Percentiles rank a stretch among this genome's conserved stretches.
Evolutionary conservation across 2,888 invertebrate species (phyloP).

Genomic region (Frankliniella intonsa): DNA sequence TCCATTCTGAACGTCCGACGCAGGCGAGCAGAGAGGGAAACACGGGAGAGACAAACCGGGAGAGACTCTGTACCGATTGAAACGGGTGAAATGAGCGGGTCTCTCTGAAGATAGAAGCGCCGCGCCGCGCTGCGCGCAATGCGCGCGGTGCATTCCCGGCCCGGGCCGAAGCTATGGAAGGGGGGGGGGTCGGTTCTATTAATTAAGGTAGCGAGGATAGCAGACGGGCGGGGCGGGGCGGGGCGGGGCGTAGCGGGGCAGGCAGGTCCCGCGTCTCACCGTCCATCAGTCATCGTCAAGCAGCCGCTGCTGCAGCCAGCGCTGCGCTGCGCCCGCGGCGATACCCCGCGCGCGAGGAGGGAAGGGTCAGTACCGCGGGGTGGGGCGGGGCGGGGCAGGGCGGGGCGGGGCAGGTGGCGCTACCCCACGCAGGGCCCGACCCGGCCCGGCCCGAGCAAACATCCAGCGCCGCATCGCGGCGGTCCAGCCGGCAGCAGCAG

Average conservation of each 20-base stretch:
- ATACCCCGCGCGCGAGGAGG: background rate
- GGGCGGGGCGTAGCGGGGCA: too few relatives aligned
- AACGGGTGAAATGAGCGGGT: too few relatives aligned
- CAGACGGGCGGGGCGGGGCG: too few relatives aligned
- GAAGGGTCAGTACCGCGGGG: background rate
- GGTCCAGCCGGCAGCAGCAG: too few relatives aligned
- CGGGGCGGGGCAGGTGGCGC: background rate
- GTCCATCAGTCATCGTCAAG: conserved; percentile 18
- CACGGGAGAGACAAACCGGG: too few relatives aligned
- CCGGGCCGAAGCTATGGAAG: too few relatives aligned
- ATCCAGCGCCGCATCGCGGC: too few relatives aligned
- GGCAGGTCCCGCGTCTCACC: background rate
- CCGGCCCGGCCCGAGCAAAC: too few relatives aligned
- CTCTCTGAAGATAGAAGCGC: too few relatives aligned
- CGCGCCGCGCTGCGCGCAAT: background rate
- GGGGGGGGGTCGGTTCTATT: background rate
- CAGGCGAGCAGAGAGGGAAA: too few relatives aligned
- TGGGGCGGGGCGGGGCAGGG: background rate
- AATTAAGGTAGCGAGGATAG: conserved; percentile 1
- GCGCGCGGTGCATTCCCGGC: background rate
- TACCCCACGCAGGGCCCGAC: background rate
- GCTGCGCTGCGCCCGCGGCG: background rate
- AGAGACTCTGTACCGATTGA: too few relatives aligned
- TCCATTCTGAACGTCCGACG: too few relatives aligned
- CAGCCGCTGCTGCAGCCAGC: background rate